A percentile compares a stretch with the other conserved stretches of the same genome.
These are phyloP conservation scores for Pteropus rufus DNA, from an alignment of 2,797 vertebrate species.

Conservation along the genomic window DNA sequence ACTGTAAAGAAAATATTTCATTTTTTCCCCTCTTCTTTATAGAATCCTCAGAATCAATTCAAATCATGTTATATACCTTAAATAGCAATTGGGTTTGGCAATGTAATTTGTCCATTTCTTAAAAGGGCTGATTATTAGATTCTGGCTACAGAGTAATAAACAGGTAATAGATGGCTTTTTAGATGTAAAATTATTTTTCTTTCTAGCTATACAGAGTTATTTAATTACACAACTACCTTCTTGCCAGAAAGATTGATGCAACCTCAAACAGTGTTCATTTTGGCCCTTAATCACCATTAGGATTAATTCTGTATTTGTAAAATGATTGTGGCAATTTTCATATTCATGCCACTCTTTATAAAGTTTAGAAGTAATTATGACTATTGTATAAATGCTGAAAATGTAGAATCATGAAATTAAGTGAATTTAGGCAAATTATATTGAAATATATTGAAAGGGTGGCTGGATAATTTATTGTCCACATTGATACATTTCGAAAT, in stretches of 20 bases:
- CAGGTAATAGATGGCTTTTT: constrained; percentile 57
- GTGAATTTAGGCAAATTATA: neutral
- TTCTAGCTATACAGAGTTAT: constrained; percentile 48
- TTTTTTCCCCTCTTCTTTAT: neutral
- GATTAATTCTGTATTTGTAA: constrained; percentile 1
- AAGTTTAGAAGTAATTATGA: neutral
- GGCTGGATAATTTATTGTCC: neutral
- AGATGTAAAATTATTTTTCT: constrained; percentile 58
- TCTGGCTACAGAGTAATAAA: constrained; percentile 45
- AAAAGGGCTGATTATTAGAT: constrained; percentile 55
- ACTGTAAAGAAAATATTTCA: constrained; percentile 21
- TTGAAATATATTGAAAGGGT: neutral
- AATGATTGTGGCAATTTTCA: constrained; percentile 25
- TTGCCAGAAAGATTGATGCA: constrained; percentile 47
- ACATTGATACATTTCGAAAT: neutral
- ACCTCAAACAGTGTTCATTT: neutral
- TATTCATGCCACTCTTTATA: neutral
- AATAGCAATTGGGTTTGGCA: constrained; percentile 43
- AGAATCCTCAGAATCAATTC: constrained; percentile 45
- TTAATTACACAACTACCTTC: constrained; percentile 46
- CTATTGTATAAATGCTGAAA: constrained; percentile 7
- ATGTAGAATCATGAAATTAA: constrained; percentile 13
- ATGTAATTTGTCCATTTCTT: constrained; percentile 49
- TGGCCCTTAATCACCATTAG: neutral
- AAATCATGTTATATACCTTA: constrained; percentile 29